These are phyloP conservation scores for Papilio aristodemus DNA, from an alignment of 1,140 invertebrate genomes.

Conservation along the genomic window DNA sequence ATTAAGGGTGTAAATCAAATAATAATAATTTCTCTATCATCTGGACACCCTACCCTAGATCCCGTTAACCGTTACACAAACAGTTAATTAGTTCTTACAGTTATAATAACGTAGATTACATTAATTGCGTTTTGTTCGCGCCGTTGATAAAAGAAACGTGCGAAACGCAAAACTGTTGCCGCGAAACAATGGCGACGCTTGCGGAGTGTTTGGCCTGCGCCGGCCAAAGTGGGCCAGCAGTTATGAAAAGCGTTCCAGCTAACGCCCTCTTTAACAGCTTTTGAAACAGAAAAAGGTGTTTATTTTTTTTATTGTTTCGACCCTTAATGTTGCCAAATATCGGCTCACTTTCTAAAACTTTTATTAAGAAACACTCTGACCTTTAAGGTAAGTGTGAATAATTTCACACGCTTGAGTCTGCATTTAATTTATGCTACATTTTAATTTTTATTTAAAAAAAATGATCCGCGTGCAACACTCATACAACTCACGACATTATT, in stretches of 20 bases:
- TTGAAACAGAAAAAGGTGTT: slow-evolving; percentile 17
- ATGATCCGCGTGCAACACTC: no score
- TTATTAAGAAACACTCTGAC: slow-evolving; percentile 15
- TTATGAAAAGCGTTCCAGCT: slow-evolving; percentile 22
- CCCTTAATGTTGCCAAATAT: slow-evolving; percentile 14
- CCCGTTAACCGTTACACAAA: slow-evolving; percentile 35
- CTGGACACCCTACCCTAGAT: neutral
- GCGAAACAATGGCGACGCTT: slow-evolving; percentile 35
- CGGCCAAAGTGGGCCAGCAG: slow-evolving; percentile 20
- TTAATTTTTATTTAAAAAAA: neutral
- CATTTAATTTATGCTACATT: neutral
- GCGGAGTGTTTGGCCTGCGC: slow-evolving; percentile 29
- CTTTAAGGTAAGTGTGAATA: slow-evolving; percentile 12
- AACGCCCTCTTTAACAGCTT: slow-evolving; percentile 21
- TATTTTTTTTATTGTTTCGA: slow-evolving; percentile 19
- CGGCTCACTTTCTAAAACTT: slow-evolving; percentile 9
- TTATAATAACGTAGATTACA: slow-evolving; percentile 35
- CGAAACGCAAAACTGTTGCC: slow-evolving; percentile 26
- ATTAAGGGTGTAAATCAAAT: no score
- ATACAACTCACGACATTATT: neutral
- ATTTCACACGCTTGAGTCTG: slow-evolving; percentile 5
- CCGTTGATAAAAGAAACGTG: slow-evolving; percentile 15
- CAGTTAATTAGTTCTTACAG: slow-evolving; percentile 38
- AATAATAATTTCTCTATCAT: neutral
- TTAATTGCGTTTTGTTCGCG: slow-evolving; percentile 37